Evolutionary conservation across 2,888 invertebrate genomes (phyloP).

Genomic region (Troglohyphantes excavatus): DNA sequence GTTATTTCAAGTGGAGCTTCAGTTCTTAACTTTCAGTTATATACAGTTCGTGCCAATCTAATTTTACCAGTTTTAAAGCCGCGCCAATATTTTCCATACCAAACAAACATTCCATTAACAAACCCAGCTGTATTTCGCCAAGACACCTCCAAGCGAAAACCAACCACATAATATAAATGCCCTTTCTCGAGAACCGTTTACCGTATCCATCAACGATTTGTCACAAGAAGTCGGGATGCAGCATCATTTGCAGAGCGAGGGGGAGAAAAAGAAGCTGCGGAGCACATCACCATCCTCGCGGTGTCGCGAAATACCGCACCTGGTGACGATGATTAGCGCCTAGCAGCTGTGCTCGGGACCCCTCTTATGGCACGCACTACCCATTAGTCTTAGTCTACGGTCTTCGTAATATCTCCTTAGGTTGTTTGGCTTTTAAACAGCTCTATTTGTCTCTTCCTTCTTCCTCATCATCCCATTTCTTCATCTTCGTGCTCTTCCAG

Average conservation of each 20-base stretch:
- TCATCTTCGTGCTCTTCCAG: constrained; percentile 17
- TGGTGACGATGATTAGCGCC: constrained; percentile 74
- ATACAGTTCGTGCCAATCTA: no score
- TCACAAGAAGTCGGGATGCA: constrained; percentile 31
- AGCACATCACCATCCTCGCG: constrained; percentile 19
- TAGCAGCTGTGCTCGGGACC: constrained; percentile 50
- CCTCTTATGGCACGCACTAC: constrained; percentile 43
- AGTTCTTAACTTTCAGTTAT: no score
- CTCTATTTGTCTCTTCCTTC: constrained; percentile 61
- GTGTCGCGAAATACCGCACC: constrained; percentile 70
- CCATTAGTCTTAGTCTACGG: constrained; percentile 46
- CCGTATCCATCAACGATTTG: constrained; percentile 74
- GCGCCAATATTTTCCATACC: no score
- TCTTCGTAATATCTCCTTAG: constrained; percentile 50
- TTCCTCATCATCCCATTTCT: constrained; percentile 16
- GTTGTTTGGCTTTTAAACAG: constrained; percentile 74
- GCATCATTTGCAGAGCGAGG: constrained; percentile 4
- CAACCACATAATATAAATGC: constrained; percentile 22
- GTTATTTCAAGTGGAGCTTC: no score
- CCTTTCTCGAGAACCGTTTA: constrained; percentile 53
- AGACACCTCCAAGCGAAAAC: neutral
- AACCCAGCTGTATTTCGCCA: neutral
- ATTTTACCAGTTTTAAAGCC: no score
- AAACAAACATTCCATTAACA: no score
- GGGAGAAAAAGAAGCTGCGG: neutral